Conservation (phyloP, 2,113 vertebrate genomes). For the Actenoides lindsayi region DNA sequence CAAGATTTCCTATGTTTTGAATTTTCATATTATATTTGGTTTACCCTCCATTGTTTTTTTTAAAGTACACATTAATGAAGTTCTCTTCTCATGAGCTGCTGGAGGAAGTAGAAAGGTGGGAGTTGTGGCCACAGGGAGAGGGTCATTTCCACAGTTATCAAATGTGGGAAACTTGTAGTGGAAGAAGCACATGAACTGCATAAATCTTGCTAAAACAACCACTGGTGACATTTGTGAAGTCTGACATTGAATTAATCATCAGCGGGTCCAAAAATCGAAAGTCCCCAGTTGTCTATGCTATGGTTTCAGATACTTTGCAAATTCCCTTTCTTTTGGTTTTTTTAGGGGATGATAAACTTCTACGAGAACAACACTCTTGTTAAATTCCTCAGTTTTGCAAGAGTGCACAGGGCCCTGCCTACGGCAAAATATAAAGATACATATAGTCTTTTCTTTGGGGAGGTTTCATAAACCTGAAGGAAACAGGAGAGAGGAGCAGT, state of each 20-base stretch:
- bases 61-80: neutral
- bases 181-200: neutral
- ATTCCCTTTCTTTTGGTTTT: neutral
- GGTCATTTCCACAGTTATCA: neutral
- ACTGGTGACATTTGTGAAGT: neutral
- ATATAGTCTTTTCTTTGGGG: neutral
- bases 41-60: neutral
- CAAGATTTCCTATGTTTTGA: neutral
- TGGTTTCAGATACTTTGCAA: neutral
- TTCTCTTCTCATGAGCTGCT: neutral
- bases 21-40: neutral
- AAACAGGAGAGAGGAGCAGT: neutral
- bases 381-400: neutral
- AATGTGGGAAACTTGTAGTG: neutral
- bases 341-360: neutral
- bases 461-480: conserved; percentile 14
- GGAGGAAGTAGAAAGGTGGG: neutral
- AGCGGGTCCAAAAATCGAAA: neutral
- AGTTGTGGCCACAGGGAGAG: neutral
- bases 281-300: neutral
- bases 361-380: neutral
- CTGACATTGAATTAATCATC: conserved; percentile 17
- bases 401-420: neutral
- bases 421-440: neutral
- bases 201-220: neutral